phyloP scores from a whole-genome alignment of 53 echinoderm and acorn worm genomes.

The Holothuria leucospilota region DNA sequence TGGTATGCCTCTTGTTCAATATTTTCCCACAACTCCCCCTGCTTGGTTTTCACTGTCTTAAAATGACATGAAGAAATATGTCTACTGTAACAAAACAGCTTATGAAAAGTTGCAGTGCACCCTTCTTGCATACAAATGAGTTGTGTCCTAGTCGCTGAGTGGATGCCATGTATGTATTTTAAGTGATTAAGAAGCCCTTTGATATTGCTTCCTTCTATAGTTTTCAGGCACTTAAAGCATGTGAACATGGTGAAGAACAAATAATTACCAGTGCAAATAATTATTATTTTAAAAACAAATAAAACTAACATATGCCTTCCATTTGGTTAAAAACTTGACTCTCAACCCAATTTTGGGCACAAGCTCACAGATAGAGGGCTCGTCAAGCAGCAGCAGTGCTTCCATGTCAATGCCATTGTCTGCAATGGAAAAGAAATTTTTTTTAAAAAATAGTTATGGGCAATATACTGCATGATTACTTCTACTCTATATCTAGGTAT shows the following conservation, averaged over 20 bases:
- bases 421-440: too few species aligned
- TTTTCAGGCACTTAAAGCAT: conserved; percentile 11
- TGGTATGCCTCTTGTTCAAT: too few species aligned
- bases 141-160: not conserved
- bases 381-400: too few species aligned
- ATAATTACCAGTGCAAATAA: not conserved
- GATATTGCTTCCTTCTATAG: not conserved
- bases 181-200: not conserved
- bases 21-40: too few species aligned
- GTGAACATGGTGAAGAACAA: not conserved
- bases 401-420: too few species aligned
- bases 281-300: not conserved
- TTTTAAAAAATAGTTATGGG: too few species aligned
- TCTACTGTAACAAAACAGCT: not conserved
- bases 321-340: conserved; percentile 14
- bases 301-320: conserved; percentile 13
- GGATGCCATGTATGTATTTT: conserved; percentile 29
- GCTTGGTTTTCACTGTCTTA: not conserved
- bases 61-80: conserved; percentile 20
- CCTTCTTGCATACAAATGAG: conserved; percentile 4
- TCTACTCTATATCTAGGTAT: too few species aligned
- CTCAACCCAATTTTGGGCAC: conserved; percentile 3
- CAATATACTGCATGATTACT: too few species aligned
- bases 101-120: conserved; percentile 10
- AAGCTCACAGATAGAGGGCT: not conserved